Conservation (phyloP, 53 echinoderm and acorn worm genomes). For the Patiria pectinifera region DNA sequence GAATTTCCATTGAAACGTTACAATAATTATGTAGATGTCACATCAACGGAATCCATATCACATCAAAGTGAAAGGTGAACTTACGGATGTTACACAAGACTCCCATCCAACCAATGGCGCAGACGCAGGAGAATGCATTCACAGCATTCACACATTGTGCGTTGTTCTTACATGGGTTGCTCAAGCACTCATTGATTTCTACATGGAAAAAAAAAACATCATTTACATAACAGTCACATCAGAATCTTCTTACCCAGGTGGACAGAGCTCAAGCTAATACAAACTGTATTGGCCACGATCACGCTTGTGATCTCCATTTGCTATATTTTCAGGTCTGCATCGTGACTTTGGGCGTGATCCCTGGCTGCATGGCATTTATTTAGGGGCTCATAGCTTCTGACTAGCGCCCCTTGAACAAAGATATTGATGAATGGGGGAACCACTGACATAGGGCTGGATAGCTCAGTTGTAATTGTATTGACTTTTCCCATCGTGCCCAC, state of each 20-base stretch:
- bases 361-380: no score
- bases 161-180: constrained; percentile 78
- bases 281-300: not conserved
- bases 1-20: no score
- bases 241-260: not conserved
- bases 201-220: constrained; percentile 2
- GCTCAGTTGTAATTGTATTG: no score
- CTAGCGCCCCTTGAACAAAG: no score
- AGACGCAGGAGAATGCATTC: constrained; percentile 66
- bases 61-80: not conserved
- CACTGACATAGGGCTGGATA: no score
- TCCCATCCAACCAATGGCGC: constrained; percentile 74
- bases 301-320: no score
- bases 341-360: no score
- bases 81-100: constrained; percentile 52
- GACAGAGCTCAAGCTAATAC: not conserved
- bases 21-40: no score
- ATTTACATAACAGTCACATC: not conserved
- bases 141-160: constrained; percentile 57
- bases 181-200: constrained; percentile 75
- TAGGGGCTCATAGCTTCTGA: no score
- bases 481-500: no score
- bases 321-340: no score
- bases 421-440: no score
- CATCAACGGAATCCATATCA: not conserved